Base-by-base conservation (phyloP, 2,797 vertebrate genomes). In the Fratercula arctica region DNA sequence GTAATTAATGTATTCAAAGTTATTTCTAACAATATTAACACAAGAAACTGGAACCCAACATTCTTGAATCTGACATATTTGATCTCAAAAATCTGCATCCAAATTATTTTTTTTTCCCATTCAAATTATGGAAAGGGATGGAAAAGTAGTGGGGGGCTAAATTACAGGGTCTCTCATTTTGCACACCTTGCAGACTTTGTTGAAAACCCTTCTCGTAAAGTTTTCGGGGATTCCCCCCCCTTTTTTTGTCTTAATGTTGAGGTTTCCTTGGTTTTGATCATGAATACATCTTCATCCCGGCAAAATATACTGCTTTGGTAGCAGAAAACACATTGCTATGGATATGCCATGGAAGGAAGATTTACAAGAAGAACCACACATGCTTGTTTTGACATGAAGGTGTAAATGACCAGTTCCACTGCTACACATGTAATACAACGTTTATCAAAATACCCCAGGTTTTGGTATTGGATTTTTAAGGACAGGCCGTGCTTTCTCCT, bases 371-470 rank as follows among this genome's bases (percentile, higher is more conserved):
- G 18, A 24, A 26, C 16, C 35, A 13, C 23, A 8, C 2, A 0
- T 1, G 10, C 19, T 16, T 64, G 60, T 51, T 91, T 70, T 6
- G 59, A 33, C 20, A 8, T 0, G 11, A 87, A 57, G 10, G 41
- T 6, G 16, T 13, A 39, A 81, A 51, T 1, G 0, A 29, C 5
- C 20, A 2, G 2, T 21, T 74, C 50, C 57, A 10, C 23, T 6
- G 14, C 35, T 13, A 37, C 25, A 18, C 0, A 1, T 0, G 0
- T 24, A 35, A 51, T 11, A 35, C 6, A 14, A 19, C 1, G 0
- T 1, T 3, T 1, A 29, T 1, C 10, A 20, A 48, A 39, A 56
- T 1, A 57, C 5, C 16, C 16, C n/a, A 13, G 25, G 8, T 16
- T 50, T 31, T 8, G 29, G 17, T 24, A 35, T 1, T 18, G 21